A percentile compares a stretch with the other conserved stretches of the same genome.
These are phyloP conservation scores for Aphrocallistes beatrix DNA, from an alignment of 37 sponge, comb jelly and placozoan species.

Conservation along the genomic window DNA sequence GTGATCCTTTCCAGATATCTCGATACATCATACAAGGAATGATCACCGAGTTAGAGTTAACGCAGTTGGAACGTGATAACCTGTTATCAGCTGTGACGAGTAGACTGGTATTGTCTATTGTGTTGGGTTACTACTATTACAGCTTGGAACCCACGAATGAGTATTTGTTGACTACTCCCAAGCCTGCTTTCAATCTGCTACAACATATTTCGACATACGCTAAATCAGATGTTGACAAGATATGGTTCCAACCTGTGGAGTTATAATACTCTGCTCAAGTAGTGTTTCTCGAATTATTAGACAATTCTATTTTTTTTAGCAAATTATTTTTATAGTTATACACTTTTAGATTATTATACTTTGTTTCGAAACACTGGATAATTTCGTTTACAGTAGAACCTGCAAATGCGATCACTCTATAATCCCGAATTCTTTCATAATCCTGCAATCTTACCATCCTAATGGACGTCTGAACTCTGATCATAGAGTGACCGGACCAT, in stretches of 20 bases:
- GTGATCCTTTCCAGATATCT: not conserved
- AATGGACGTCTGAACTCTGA: too few species aligned
- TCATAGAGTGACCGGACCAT: too few species aligned
- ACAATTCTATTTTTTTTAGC: too few species aligned
- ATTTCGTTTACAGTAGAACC: too few species aligned
- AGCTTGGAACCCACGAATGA: not conserved
- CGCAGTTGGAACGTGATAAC: not conserved
- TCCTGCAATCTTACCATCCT: too few species aligned
- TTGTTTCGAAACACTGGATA: too few species aligned
- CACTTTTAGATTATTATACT: too few species aligned
- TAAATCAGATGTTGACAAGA: not conserved
- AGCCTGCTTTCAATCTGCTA: not conserved
- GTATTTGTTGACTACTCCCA: not conserved
- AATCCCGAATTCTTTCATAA: too few species aligned
- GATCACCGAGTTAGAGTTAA: not conserved
- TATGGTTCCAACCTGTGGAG: not conserved
- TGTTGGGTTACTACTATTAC: not conserved
- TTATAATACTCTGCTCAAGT: too few species aligned
- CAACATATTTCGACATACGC: not conserved
- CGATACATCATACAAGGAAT: not conserved
- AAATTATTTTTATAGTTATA: too few species aligned
- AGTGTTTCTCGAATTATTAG: too few species aligned
- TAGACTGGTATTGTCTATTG: not conserved
- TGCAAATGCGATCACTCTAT: too few species aligned
- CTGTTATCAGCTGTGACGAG: not conserved